Evolutionary conservation across 2,797 vertebrate species (phyloP).

Genomic region (Sebastes dallii): DNA sequence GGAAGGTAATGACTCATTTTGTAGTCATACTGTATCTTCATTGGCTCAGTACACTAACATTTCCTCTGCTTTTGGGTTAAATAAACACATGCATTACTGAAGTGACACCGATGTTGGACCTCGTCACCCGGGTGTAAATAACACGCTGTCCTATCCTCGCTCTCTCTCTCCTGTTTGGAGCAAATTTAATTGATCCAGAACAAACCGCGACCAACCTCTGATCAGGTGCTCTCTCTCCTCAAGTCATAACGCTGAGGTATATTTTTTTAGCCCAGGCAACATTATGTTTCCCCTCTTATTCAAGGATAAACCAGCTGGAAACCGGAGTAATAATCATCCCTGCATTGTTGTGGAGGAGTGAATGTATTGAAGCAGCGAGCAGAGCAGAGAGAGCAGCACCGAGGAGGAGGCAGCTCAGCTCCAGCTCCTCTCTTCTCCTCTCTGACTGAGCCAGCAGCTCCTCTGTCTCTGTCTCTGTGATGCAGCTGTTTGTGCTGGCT

Average conservation of each 20-base stretch:
- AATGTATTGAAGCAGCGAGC: constrained; percentile 41
- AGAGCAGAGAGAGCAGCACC: constrained; percentile 59
- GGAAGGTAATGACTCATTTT: background rate
- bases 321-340: constrained; percentile 41
- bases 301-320: constrained; percentile 1
- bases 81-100: background rate
- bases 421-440: background rate
- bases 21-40: background rate
- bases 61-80: background rate
- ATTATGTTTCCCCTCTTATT: background rate
- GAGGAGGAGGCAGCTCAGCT: constrained; percentile 15
- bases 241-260: background rate
- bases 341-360: constrained; percentile 64
- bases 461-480: constrained; percentile 35
- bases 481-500: constrained; percentile 63
- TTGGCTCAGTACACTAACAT: background rate
- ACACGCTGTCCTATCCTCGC: constrained; percentile 59
- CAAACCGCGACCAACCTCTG: constrained; percentile 34
- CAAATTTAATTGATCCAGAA: constrained; percentile 68
- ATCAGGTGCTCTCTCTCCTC: constrained; percentile 9
- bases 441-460: constrained; percentile 49
- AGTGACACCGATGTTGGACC: constrained; percentile 32
- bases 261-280: background rate
- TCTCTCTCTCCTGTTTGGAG: constrained; percentile 48
- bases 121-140: constrained; percentile 55